These are phyloP conservation scores for Melanostoma scalare DNA, from an alignment of 2,888 invertebrate species.

Conservation along the genomic window DNA sequence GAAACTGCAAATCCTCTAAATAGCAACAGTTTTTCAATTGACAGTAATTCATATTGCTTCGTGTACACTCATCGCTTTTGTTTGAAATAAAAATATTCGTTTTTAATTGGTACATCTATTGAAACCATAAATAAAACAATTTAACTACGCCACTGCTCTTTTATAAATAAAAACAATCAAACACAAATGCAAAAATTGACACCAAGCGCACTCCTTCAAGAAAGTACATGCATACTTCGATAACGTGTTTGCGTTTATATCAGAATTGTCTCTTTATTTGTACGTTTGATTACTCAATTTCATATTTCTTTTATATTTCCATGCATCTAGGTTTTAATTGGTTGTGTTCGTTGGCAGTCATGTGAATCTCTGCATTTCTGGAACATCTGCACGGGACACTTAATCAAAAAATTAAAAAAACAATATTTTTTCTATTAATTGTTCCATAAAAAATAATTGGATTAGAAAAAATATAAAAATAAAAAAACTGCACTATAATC, in stretches of 20 bases:
- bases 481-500: background rate
- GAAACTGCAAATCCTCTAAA: no score
- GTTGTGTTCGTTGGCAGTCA: slow-evolving; percentile 46
- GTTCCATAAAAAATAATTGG: background rate
- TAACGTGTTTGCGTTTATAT: no score
- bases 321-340: slow-evolving; percentile 58
- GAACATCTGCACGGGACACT: slow-evolving; percentile 35
- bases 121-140: no score
- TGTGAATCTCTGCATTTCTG: slow-evolving; percentile 35
- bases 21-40: no score
- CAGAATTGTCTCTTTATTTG: slow-evolving; percentile 19
- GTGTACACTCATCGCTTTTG: no score
- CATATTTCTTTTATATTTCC: slow-evolving; percentile 51
- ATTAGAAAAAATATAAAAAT: background rate
- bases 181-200: background rate
- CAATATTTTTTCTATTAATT: background rate
- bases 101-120: no score
- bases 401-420: background rate
- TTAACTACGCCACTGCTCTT: no score
- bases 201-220: slow-evolving; percentile 43
- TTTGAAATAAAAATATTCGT: no score
- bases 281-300: slow-evolving; percentile 55
- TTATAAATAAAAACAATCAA: no score
- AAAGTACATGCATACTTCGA: slow-evolving; percentile 1
- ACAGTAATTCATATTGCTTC: no score